Conservation (phyloP, 1,140 invertebrate genomes). For the Drosophila ananassae region DNA sequence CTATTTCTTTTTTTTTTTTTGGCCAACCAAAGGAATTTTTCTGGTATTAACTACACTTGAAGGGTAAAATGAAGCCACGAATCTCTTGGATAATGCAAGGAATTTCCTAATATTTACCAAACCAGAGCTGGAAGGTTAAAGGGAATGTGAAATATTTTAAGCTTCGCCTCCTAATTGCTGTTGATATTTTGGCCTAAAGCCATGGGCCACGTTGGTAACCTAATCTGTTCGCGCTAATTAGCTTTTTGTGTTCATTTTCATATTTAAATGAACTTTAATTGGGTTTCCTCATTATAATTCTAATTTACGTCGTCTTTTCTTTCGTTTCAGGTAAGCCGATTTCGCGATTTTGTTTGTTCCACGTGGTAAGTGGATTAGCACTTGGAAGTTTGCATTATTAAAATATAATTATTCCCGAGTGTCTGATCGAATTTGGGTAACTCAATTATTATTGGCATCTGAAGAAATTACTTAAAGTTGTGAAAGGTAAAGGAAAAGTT, state of each 20-base stretch:
- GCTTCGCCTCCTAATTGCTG: conserved; percentile 56
- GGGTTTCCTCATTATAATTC: conserved; percentile 55
- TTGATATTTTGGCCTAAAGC: conserved; percentile 49
- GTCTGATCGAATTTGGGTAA: not conserved
- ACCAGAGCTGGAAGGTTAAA: conserved; percentile 5
- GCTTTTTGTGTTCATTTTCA: conserved; percentile 44
- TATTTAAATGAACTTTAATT: conserved; percentile 69
- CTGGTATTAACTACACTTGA: conserved; percentile 63
- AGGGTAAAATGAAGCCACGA: conserved; percentile 56
- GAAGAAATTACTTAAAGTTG: not conserved
- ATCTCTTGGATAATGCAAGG: conserved; percentile 32
- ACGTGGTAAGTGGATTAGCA: conserved; percentile 46
- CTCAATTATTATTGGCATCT: conserved; percentile 1
- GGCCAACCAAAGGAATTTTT: conserved; percentile 42
- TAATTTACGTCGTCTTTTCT: conserved; percentile 43
- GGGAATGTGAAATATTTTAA: conserved; percentile 46
- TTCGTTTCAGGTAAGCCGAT: conserved; percentile 77
- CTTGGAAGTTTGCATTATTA: conserved; percentile 7
- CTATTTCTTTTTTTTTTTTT: conserved; percentile 11
- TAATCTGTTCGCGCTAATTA: conserved; percentile 55
- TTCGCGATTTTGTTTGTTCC: conserved; percentile 44
- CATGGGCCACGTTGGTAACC: conserved; percentile 32
- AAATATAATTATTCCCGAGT: conserved; percentile 6
- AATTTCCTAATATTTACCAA: conserved; percentile 50
- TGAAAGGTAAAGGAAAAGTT: not conserved